Percentiles rank a stretch among this genome's conserved stretches.
Evolutionary conservation across 2,888 invertebrate genomes (phyloP).

Genomic region (Carcina quercana): DNA sequence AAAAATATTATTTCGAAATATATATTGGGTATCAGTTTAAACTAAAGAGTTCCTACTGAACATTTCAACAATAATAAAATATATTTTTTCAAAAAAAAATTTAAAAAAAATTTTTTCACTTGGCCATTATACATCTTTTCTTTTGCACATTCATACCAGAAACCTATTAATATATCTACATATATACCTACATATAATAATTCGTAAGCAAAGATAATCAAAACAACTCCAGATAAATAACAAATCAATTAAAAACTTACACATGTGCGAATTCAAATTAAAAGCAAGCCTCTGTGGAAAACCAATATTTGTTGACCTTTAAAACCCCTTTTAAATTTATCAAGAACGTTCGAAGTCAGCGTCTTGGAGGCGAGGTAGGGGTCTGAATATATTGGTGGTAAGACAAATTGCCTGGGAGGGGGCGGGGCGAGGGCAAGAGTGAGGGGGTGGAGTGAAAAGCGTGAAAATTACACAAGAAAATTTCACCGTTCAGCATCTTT

Average conservation of each 20-base stretch:
- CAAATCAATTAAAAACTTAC: slow-evolving; percentile 50
- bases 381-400: slow-evolving; percentile 26
- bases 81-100: too few species aligned
- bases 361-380: slow-evolving; percentile 9
- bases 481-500: slow-evolving; percentile 72
- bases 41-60: too few species aligned
- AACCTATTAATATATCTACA: too few species aligned
- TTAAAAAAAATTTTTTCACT: too few species aligned
- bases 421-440: slow-evolving; percentile 22
- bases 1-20: too few species aligned
- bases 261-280: slow-evolving; percentile 34
- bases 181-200: too few species aligned
- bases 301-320: slow-evolving; percentile 22
- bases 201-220: too few species aligned
- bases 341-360: not conserved
- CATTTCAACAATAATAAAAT: too few species aligned
- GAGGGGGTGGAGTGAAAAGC: slow-evolving; percentile 51
- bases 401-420: slow-evolving; percentile 31
- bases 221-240: slow-evolving; percentile 24
- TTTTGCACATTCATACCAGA: too few species aligned
- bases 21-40: too few species aligned
- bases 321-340: slow-evolving; percentile 14
- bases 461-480: slow-evolving; percentile 74
- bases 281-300: slow-evolving; percentile 21
- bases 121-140: too few species aligned